Evolutionary conservation across 2,113 vertebrate species (phyloP).

Genomic region (Aptenodytes forsteri): DNA sequence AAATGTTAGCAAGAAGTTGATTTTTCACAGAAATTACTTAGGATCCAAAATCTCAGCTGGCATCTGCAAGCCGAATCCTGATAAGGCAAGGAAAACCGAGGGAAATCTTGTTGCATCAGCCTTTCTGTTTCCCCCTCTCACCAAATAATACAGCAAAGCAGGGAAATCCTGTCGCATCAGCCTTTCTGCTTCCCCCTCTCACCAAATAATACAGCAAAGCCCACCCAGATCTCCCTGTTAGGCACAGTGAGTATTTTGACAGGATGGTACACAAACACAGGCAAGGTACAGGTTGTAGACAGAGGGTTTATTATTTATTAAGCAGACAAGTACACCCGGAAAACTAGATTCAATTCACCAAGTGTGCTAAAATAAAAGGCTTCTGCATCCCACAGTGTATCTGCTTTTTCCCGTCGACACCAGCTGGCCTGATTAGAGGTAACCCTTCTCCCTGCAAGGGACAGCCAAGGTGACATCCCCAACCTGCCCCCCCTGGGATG

Average conservation of each 20-base stretch:
- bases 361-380: neutral
- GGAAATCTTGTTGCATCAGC: neutral
- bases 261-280: neutral
- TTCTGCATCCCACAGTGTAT: neutral
- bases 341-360: neutral
- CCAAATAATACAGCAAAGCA: neutral
- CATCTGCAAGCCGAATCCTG: neutral
- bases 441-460: neutral
- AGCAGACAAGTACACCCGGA: neutral
- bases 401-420: neutral
- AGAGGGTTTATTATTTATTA: neutral
- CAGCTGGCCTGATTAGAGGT: neutral
- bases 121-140: neutral
- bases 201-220: neutral
- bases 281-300: neutral
- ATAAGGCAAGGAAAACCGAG: neutral
- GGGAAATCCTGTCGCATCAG: neutral
- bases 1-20: neutral
- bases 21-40: neutral
- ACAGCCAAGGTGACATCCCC: neutral
- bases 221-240: neutral
- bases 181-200: neutral
- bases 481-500: neutral
- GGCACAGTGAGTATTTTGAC: neutral
- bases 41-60: neutral